Base-by-base conservation (phyloP, 2,888 invertebrate species). In the Pterostichus madidus region DNA sequence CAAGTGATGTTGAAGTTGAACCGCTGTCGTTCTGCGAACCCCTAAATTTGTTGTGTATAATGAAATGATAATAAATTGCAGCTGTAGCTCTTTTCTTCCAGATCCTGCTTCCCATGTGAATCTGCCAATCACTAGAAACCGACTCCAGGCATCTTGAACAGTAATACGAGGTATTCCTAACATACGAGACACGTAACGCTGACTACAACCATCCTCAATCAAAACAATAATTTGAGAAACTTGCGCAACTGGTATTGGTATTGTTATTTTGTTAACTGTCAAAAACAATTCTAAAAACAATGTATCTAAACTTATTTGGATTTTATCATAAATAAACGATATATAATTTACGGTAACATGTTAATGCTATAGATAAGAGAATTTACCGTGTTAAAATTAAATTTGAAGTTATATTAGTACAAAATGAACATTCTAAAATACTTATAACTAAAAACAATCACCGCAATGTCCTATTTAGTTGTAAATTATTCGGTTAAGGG, bases 391-490 rank as follows among this genome's bases (percentile, higher is more conserved):
- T 56, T 56, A 13, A 56, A 5, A 56, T 56, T 56, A 56, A 11
- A 56, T 4, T 5, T 56, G 5, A 56, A 56, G 2, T 2, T 56
- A 56, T 56, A 4, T 56, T 13, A 56, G 56, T 1, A 56, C 5
- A 6, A 56, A 15, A 56, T 15, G 5, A 56, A 15, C 56, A 13
- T 56, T 5, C 5, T 56, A 11, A 56, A 15, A 6, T 5, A 56
- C 5, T 56, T 1, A 56, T 56, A 56, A 56, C 56, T 56, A 77
- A 77, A 49, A 77, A 77, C 77, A 77, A 46, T 77, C 49, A 77
- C 0, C 52, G 1, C 24, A 75, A 3, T 24, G 1, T 24, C 24
- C 3, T 2, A 24, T 24, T 24, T 24, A 24, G 24, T 24, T 24
- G 24, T 24, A 24, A 24, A 24, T 2, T 24, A 24, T 24, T 3